Evolutionary conservation across 2,888 invertebrate species (phyloP), one percentile per base, ranked within the genome.

Genomic region (Omphaloscelis lunosa): DNA sequence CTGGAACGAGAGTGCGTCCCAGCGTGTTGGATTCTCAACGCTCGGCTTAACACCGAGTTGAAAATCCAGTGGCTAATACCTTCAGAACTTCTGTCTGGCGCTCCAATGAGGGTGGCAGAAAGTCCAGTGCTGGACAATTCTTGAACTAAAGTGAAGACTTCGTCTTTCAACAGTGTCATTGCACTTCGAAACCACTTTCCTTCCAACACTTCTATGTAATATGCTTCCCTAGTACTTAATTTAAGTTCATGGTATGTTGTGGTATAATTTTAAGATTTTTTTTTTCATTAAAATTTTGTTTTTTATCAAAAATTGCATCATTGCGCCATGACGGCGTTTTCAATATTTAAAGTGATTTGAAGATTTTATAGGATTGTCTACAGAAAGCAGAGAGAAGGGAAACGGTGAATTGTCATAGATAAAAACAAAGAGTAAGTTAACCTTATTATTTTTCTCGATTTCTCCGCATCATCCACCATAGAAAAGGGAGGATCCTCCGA

Each of bases 131-230:
- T 34, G 12, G 72, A 70, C 3, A 62, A 20, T 2, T 86, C 72
- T 41, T 65, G 68, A 2, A 66, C 53, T 9, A 82, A 20, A 51
- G 72, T 56, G 9, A 72, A 69, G 17, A 72, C 61, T 0, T 77
- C 86, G 17, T 83, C 86, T 12, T 62, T 41, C 17, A 68, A 17
- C 0, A 65, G 61, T 53, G 83, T 68, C 83, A 86, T 83, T 27
- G 23, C 39, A 45, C 39, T 48, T 7, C 34, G 8, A 12, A 51
- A 48, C 12, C 23, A 39, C 53, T 59, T 61, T 12, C 12, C 20
- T 34, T n/a, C 0, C 7, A 0, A 3, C 8, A 5, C 17, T 61
- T 41, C 12, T 61, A 15, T 39, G 9, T 61, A 27, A 1, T 66
- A 58, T 39, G 15, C 6, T 41, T 23, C 12, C n/a, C 34, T 48